Evolutionary conservation across 2,797 vertebrate genomes (phyloP), one percentile per base, ranked within the genome.

Genomic region (Orientallactaga sibirica): DNA sequence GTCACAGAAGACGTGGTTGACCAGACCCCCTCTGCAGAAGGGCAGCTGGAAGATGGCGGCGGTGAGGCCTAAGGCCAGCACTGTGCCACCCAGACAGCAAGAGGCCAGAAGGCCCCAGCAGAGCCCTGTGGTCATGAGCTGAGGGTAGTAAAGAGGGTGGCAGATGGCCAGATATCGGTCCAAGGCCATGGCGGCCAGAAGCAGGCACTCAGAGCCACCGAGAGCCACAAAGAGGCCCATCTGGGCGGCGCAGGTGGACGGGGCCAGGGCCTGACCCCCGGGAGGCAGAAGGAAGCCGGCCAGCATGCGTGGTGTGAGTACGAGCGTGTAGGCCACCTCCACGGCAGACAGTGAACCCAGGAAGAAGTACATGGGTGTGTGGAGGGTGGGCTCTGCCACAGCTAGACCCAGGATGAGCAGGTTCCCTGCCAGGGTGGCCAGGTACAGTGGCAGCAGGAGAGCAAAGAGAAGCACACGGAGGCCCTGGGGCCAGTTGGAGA

Each of bases 141-240:
- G 93, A 2, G 96, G 95, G 61, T 94, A 96, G 75, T 80, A 70
- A 77, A 97, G 96, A 0, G 96, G 97, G 16, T 8, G 80, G 85
- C 96, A 97, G 95, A 97, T 96, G 88, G 96, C 97, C 94, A 94
- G 87, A 73, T 96, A 96, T 81, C 85, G 91, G 81, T 96, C 97
- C 78, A 96, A 89, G 9, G 95, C 96, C 97, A 96, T 95, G 75
- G 96, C 90, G 0, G 83, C 95, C 76, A 96, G 93, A 83, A 97
- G 83, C 82, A 97, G 95, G 88, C 96, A 96, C 79, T 97, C 93
- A 0, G 95, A 86, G 78, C 96, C 96, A 0, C 95, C 96, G 85
- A 97, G 95, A 0, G 95, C 96, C 91, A 96, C 95, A 0, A 95
- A 97, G 7, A 94, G 95, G 66, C 95, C 96, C 97, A 97, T 97